Evolutionary conservation across 1,140 invertebrate species (phyloP).

Genomic region (Adoxophyes honmai): DNA sequence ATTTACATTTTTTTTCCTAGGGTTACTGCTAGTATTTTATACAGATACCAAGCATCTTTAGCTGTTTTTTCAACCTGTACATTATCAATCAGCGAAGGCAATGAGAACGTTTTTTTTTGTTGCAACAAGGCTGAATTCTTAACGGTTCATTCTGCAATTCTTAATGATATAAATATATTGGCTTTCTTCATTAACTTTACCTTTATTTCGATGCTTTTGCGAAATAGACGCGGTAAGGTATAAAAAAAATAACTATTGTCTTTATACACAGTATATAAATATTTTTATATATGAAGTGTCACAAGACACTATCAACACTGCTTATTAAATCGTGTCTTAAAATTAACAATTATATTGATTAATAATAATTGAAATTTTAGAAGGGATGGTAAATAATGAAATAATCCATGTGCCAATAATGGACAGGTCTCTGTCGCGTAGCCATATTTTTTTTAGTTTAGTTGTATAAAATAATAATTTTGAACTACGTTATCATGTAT

Average conservation of each 20-base stretch:
- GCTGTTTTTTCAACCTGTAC: too few relatives aligned
- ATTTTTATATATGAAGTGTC: constrained; percentile 61
- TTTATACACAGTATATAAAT: constrained; percentile 59
- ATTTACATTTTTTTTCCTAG: too few relatives aligned
- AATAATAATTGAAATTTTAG: constrained; percentile 36
- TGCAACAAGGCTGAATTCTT: too few relatives aligned
- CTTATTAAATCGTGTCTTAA: constrained; percentile 46
- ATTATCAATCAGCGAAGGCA: too few relatives aligned
- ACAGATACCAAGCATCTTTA: too few relatives aligned
- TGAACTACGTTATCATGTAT: constrained; percentile 57
- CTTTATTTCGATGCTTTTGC: constrained; percentile 34
- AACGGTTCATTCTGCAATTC: too few relatives aligned
- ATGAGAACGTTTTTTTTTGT: too few relatives aligned
- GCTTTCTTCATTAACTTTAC: constrained; percentile 29
- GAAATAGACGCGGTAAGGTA: constrained; percentile 29
- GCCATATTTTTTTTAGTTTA: constrained; percentile 68
- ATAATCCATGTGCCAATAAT: constrained; percentile 68
- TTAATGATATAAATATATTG: constrained; percentile 18
- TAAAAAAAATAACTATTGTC: constrained; percentile 29
- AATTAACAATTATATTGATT: constrained; percentile 22
- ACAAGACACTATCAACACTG: constrained; percentile 39
- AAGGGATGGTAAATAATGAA: constrained; percentile 26
- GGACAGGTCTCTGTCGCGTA: constrained; percentile 56
- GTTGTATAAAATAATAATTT: constrained; percentile 63
- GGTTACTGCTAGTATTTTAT: too few relatives aligned